Conservation (phyloP, 2,888 invertebrate species). For the Melanotus villosus region DNA sequence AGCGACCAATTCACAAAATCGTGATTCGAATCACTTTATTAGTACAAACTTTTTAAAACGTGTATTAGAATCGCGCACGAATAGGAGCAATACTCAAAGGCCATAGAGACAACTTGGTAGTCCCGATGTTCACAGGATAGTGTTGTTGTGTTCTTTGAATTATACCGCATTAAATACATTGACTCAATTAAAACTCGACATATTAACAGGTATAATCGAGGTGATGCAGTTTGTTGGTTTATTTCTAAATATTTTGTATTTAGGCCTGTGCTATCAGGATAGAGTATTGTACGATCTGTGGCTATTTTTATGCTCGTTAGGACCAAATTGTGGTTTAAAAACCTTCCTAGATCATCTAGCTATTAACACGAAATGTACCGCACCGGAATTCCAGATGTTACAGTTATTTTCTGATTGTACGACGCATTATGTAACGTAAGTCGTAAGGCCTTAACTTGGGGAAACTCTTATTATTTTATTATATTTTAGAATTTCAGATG, state of each 20-base stretch:
- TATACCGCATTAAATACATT: constrained; percentile 92
- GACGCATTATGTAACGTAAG: constrained; percentile 97
- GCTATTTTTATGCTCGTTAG: constrained; percentile 90
- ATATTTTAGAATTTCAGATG: constrained; percentile 89
- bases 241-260: too few relatives aligned
- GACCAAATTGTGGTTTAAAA: constrained; percentile 90
- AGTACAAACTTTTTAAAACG: constrained; percentile 73
- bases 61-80: constrained; percentile 74
- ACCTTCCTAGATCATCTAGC: constrained; percentile 89
- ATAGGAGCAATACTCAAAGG: constrained; percentile 75
- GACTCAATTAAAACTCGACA: constrained; percentile 91
- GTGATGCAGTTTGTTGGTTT: not conserved
- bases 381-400: constrained; percentile 94
- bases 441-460: too few relatives aligned
- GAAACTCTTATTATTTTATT: too few relatives aligned
- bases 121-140: constrained; percentile 85
- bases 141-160: constrained; percentile 92
- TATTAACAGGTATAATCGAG: constrained; percentile 82
- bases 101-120: constrained; percentile 84
- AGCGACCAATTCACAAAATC: constrained; percentile 61
- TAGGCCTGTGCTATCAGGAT: constrained; percentile 95
- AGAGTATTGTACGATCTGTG: constrained; percentile 91
- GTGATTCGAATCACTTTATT: constrained; percentile 60
- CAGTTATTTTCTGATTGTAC: constrained; percentile 95
- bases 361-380: constrained; percentile 82